A percentile compares a stretch with the other conserved stretches of the same genome.
Conservation (phyloP, 2,888 invertebrate genomes). For the Timema podura region DNA sequence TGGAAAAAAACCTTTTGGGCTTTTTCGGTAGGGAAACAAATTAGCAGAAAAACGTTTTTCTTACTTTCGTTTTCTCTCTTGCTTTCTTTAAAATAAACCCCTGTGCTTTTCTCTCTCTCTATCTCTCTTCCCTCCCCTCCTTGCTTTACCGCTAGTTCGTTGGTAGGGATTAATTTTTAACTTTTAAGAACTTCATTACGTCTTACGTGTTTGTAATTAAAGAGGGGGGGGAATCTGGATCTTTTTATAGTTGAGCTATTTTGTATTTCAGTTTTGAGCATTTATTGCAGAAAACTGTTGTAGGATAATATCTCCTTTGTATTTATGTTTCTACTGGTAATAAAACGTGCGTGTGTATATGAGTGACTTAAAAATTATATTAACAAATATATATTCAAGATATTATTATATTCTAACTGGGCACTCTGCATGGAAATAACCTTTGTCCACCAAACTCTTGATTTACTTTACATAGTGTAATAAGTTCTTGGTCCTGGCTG, state of each 20-base stretch:
- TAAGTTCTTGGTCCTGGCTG: too few species aligned
- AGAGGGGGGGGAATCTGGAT: slow-evolving; percentile 17
- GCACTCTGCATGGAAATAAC: too few species aligned
- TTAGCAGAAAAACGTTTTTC: slow-evolving; percentile 26
- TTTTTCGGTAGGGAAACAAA: slow-evolving; percentile 24
- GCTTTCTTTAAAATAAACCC: slow-evolving; percentile 1
- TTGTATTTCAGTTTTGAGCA: too few species aligned
- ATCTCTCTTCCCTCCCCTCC: slow-evolving; percentile 14
- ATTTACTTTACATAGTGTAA: too few species aligned
- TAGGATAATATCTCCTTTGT: too few species aligned
- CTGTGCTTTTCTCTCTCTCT: background rate
- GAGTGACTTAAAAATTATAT: too few species aligned
- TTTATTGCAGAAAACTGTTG: too few species aligned
- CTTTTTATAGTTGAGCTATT: background rate
- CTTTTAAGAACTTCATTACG: slow-evolving; percentile 31
- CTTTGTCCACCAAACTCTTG: too few species aligned
- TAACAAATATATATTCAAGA: too few species aligned
- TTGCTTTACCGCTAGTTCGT: slow-evolving; percentile 8
- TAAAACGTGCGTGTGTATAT: too few species aligned
- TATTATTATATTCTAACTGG: too few species aligned
- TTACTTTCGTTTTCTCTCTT: slow-evolving; percentile 6
- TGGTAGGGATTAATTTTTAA: slow-evolving; percentile 30
- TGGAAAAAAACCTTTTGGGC: background rate
- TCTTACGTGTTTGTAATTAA: slow-evolving; percentile 31
- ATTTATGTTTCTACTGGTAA: too few species aligned